A percentile compares a stretch with the other conserved stretches of the same genome.
phyloP scores from a whole-genome alignment of 1,140 invertebrate genomes.

The Asobara japonica region DNA sequence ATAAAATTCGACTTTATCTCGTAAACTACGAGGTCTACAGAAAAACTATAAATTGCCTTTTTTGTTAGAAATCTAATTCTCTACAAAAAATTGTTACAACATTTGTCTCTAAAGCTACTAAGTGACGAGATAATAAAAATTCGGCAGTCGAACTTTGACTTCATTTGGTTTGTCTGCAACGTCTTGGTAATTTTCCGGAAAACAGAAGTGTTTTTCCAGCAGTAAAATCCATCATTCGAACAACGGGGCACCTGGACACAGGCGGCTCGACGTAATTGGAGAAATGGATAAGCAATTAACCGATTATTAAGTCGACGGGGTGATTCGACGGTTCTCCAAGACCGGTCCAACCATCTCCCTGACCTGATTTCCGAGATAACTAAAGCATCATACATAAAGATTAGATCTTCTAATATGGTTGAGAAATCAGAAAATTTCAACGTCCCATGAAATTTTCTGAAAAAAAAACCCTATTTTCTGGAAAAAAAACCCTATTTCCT shows the following conservation, averaged over 20 bases:
- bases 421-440: background rate
- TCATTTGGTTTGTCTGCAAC: too few species aligned
- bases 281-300: slow-evolving; percentile 10
- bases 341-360: background rate
- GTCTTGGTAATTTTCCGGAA: background rate
- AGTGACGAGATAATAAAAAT: too few species aligned
- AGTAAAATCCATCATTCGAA: background rate
- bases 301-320: background rate
- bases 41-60: background rate
- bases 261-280: slow-evolving; percentile 5
- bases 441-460: background rate
- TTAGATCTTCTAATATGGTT: background rate
- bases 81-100: too few species aligned
- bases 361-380: background rate
- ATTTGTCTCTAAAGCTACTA: too few species aligned
- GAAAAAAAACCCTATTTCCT: too few species aligned
- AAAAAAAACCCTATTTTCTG: too few species aligned
- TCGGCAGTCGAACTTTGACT: too few species aligned
- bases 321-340: background rate
- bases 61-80: too few species aligned
- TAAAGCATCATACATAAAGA: too few species aligned
- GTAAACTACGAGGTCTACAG: too few species aligned
- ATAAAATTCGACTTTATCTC: too few species aligned
- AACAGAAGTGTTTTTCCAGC: slow-evolving; percentile 5
- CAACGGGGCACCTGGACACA: background rate